Evolutionary conservation across 2,888 invertebrate genomes (phyloP), one percentile per base, ranked within the genome.

Genomic region (Mystacides longicornis): DNA sequence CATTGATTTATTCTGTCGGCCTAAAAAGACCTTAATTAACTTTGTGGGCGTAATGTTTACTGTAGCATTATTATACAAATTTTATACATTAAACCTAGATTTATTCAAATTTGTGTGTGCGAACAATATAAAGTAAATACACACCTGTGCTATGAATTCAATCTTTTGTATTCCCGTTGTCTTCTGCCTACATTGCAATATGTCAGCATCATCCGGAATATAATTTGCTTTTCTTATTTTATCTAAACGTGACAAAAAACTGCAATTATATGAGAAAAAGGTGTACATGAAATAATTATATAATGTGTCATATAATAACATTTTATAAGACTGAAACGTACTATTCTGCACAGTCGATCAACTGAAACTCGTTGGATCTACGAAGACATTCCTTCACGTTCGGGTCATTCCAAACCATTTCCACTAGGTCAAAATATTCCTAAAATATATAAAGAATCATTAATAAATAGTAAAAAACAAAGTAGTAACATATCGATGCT

Each of bases 331-430:
- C 7, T 49, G 7, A n/a, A 33, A 81, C 86, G 82, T 74, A 90
- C 90, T 89, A 87, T 79, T 87, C 85, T 7, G 89, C 86, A 66
- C 88, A 87, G 65, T 90, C 90, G 45, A 89, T 82, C 2, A 90
- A 73, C 65, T 89, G 88, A 65, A 85, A 89, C 68, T 89, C 87
- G 67, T 86, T 86, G 0, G 87, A 85, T 64, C 87, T 73, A 62
- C 74, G 73, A 64, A 81, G 88, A 61, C 86, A 82, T 64, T 84
- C 78, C 65, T 83, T 79, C 2, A 90, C 82, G 0, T 86, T 88
- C 1, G 72, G 70, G 67, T 91, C 89, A 3, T 71, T 71, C 89
- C 89, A 90, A 1, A 89, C 67, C 2, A 67, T 69, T 63, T 81
- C 72, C 0, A 86, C 83, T 64, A 83, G 78, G 62, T 86, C 82